Percentiles rank a stretch among this genome's conserved stretches.
Conservation (phyloP, 2,888 invertebrate genomes). For the Drosophila anceps region DNA sequence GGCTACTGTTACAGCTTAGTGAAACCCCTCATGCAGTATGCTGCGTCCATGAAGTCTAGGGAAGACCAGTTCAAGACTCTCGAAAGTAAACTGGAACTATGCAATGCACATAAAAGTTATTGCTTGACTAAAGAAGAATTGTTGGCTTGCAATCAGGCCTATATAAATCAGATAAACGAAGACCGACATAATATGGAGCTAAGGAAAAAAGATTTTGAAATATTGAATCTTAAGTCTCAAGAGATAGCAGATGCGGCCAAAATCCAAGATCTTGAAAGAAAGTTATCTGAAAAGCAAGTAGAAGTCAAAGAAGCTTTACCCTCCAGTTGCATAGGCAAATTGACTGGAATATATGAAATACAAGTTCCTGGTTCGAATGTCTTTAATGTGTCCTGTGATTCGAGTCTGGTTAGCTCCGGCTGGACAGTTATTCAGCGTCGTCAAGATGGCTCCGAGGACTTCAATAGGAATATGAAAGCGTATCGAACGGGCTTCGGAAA, state of each 20-base stretch:
- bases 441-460: neutral
- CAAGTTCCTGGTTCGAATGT: neutral
- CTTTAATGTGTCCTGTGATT: neutral
- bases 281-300: neutral
- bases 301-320: neutral
- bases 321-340: neutral
- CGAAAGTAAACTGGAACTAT: neutral
- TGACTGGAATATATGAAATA: neutral
- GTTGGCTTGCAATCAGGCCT: neutral
- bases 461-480: neutral
- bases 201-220: neutral
- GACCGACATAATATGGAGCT: neutral
- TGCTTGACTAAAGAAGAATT: neutral
- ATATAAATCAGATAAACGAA: neutral
- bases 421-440: neutral
- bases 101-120: neutral
- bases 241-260: too few species aligned
- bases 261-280: neutral
- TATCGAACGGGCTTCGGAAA: neutral
- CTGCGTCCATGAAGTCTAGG: neutral
- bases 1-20: neutral
- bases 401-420: neutral
- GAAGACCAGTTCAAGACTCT: neutral
- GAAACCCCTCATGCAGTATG: neutral
- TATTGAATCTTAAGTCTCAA: neutral